Percentiles rank a stretch among this genome's conserved stretches.
phyloP scores from a whole-genome alignment of 1,140 invertebrate species.

The Papilio machaon region DNA sequence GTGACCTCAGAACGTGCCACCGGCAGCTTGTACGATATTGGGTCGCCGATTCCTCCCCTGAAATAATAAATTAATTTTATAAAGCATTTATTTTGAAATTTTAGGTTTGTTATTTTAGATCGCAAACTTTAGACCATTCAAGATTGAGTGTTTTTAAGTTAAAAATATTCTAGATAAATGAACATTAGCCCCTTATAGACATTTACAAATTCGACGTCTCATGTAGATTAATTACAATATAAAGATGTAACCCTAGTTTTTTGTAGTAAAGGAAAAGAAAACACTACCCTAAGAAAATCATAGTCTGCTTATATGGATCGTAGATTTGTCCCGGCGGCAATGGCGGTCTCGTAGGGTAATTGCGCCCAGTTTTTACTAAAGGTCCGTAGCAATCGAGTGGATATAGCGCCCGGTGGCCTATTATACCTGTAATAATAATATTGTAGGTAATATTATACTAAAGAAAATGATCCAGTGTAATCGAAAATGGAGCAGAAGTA shows the following conservation, averaged over 20 bases:
- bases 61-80: constrained; percentile 36
- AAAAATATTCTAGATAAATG: background rate
- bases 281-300: constrained; percentile 72
- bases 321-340: constrained; percentile 67
- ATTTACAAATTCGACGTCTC: too few relatives aligned
- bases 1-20: constrained; percentile 61
- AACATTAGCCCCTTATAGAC: too few relatives aligned
- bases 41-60: constrained; percentile 69
- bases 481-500: too few relatives aligned
- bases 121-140: background rate
- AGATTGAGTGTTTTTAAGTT: background rate
- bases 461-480: too few relatives aligned
- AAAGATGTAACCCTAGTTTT: too few relatives aligned
- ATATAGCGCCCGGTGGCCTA: constrained; percentile 66
- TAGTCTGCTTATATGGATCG: constrained; percentile 74
- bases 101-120: background rate
- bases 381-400: constrained; percentile 66
- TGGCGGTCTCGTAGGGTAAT: constrained; percentile 65
- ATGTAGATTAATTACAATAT: too few relatives aligned
- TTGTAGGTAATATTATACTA: background rate
- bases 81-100: background rate
- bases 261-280: background rate
- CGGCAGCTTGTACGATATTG: constrained; percentile 73
- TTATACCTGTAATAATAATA: constrained; percentile 54
- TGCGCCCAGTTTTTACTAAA: constrained; percentile 60